Conservation (phyloP, 2,113 vertebrate species). For the Hystrix brachyura region DNA sequence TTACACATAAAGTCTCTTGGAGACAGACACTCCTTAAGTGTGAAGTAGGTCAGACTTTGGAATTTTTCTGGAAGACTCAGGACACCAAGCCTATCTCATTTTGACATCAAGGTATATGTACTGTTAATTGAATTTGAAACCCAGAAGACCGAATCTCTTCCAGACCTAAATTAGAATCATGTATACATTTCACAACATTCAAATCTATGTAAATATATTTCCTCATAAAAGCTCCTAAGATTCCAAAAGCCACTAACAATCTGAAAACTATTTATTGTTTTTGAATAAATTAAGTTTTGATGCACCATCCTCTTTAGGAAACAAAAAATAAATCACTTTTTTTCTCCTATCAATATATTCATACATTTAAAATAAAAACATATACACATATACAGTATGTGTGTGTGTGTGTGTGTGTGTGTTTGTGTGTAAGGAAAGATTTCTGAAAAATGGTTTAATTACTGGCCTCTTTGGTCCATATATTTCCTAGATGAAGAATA, state of each 20-base stretch:
- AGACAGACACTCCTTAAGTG: not conserved
- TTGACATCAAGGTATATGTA: not conserved
- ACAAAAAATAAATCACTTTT: not conserved
- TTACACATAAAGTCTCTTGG: not conserved
- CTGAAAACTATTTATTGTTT: not conserved
- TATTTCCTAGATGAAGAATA: not conserved
- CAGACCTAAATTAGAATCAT: constrained; percentile 30
- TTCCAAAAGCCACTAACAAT: not conserved
- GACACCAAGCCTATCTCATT: constrained; percentile 2
- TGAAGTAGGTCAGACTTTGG: not conserved
- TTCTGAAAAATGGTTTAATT: not conserved
- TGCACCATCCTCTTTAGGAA: not conserved
- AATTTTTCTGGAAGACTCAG: constrained; percentile 36
- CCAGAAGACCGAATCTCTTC: not conserved
- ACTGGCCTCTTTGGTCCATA: not conserved
- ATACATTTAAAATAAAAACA: constrained; percentile 2
- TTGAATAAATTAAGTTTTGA: constrained; percentile 22
- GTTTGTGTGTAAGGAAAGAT: not conserved
- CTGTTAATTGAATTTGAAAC: not conserved
- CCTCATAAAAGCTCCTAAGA: not conserved
- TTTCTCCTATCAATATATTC: not conserved
- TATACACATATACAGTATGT: not conserved
- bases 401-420: too few species aligned
- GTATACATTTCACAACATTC: not conserved
- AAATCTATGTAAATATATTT: not conserved